Evolutionary conservation across 30 jellyfish, hydroid and myxozoan genomes (phyloP).

Genomic region (Hydractinia symbiolongicarpus): DNA sequence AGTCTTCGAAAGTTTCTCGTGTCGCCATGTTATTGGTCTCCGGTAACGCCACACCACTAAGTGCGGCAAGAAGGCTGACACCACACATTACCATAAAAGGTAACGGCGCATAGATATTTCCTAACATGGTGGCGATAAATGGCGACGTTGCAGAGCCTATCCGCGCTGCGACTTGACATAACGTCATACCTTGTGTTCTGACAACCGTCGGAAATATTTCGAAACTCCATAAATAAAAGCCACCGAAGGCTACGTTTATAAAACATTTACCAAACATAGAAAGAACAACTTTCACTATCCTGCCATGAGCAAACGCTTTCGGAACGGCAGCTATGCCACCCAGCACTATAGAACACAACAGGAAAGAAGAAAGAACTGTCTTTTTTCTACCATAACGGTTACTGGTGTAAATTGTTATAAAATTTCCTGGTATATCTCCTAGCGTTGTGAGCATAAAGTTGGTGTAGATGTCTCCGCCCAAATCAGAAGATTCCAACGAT

Average conservation of each 20-base stretch:
- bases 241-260: background rate
- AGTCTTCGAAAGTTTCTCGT: conserved; percentile 10
- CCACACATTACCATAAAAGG: conserved; percentile 9
- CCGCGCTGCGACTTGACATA: conserved; percentile 10
- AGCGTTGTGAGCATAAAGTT: background rate
- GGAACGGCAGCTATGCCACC: background rate
- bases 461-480: conserved; percentile 21
- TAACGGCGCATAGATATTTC: conserved; percentile 1
- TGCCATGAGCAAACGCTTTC: background rate
- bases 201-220: conserved; percentile 18
- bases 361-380: background rate
- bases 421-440: conserved; percentile 16
- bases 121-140: background rate
- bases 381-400: conserved; percentile 9
- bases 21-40: conserved; percentile 1
- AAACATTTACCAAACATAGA: background rate
- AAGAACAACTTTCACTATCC: background rate
- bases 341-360: background rate
- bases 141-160: conserved; percentile 19
- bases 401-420: background rate
- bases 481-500: conserved; percentile 14
- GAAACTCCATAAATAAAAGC: conserved; percentile 9
- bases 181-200: conserved; percentile 6
- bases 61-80: background rate
- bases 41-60: background rate